Evolutionary conservation across 2,888 invertebrate genomes (phyloP).

Genomic region (Anthrax anthrax): DNA sequence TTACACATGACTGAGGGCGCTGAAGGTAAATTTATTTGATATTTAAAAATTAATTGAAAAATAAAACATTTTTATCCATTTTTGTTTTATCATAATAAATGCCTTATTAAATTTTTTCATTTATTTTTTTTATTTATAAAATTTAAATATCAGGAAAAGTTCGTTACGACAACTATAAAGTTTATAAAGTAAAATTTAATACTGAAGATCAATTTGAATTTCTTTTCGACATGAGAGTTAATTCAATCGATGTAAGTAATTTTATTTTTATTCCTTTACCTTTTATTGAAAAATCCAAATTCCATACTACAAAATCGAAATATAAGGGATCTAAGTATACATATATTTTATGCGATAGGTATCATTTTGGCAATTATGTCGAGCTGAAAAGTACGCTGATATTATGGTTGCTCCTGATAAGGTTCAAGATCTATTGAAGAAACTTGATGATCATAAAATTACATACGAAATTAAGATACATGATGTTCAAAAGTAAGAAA

Average conservation of each 20-base stretch:
- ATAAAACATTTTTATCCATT: no score
- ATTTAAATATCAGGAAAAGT: no score
- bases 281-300: no score
- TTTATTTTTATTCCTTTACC: no score
- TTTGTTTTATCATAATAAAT: no score
- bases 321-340: not conserved
- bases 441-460: constrained; percentile 31
- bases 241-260: not conserved
- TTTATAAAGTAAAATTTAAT: constrained; percentile 30
- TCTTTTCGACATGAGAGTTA: constrained; percentile 17
- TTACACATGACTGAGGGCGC: no score
- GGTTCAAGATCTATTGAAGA: constrained; percentile 32
- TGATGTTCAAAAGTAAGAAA: constrained; percentile 48
- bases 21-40: no score
- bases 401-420: constrained; percentile 47
- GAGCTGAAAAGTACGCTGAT: constrained; percentile 30
- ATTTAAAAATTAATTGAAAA: no score
- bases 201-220: constrained; percentile 36
- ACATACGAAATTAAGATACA: constrained; percentile 36
- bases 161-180: constrained; percentile 27
- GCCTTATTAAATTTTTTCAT: no score
- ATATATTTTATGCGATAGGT: no score
- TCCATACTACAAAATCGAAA: no score
- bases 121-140: no score
- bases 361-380: constrained; percentile 32